Conservation (phyloP, 1,140 invertebrate genomes). For the Carcinoscorpius rotundicauda region DNA sequence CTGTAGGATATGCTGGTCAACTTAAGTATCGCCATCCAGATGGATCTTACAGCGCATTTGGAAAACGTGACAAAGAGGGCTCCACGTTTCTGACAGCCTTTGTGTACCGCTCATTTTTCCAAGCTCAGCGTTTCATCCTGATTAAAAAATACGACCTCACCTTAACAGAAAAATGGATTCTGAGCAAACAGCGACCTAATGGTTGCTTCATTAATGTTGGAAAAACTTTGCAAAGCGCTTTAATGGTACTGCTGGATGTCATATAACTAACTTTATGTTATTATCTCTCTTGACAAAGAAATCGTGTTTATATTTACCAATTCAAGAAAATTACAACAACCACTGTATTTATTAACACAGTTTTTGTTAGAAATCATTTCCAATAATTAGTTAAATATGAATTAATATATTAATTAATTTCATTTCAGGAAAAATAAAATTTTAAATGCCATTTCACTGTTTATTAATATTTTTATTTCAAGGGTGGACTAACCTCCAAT, state of each 20-base stretch:
- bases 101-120: slow-evolving; percentile 55
- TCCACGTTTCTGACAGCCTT: slow-evolving; percentile 78
- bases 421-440: no score
- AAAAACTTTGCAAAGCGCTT: neutral
- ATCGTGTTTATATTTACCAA: neutral
- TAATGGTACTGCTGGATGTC: slow-evolving; percentile 9
- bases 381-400: no score
- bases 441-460: no score
- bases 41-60: slow-evolving; percentile 72
- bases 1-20: slow-evolving; percentile 54
- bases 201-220: slow-evolving; percentile 14
- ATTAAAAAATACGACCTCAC: slow-evolving; percentile 43
- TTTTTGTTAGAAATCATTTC: neutral
- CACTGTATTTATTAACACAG: neutral
- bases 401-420: no score
- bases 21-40: slow-evolving; percentile 56
- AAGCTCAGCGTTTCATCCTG: slow-evolving; percentile 48
- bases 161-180: slow-evolving; percentile 37
- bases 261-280: neutral
- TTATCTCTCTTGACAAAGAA: neutral
- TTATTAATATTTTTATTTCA: neutral
- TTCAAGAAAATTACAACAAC: neutral
- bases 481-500: slow-evolving; percentile 44
- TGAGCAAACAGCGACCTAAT: slow-evolving; percentile 23
- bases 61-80: slow-evolving; percentile 44